Conservation (phyloP, 2,888 invertebrate genomes). For the Drosophila atroscutellata region DNA sequence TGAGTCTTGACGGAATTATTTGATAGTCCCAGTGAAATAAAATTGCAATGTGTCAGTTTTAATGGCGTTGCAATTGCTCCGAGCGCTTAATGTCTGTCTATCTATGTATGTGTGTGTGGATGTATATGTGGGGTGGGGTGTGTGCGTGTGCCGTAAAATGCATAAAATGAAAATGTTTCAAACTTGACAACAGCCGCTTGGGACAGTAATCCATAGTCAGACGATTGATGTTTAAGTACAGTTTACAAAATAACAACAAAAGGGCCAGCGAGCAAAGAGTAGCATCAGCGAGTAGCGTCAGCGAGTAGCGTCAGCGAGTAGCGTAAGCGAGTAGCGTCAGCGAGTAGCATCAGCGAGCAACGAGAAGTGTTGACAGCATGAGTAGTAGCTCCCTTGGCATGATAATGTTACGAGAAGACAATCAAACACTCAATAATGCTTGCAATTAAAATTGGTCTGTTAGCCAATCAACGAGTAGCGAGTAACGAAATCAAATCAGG, state of each 20-base stretch:
- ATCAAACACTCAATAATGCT: background rate
- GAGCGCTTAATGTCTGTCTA: slow-evolving; percentile 56
- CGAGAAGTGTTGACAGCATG: background rate
- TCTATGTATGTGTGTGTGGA: slow-evolving; percentile 4
- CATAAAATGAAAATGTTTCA: slow-evolving; percentile 45
- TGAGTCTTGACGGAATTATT: slow-evolving; percentile 53
- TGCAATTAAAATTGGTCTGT: background rate
- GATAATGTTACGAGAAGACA: background rate
- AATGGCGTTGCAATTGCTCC: slow-evolving; percentile 75
- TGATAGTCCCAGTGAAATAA: slow-evolving; percentile 63
- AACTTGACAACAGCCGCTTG: slow-evolving; percentile 32
- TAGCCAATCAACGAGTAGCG: background rate
- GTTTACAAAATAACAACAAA: slow-evolving; percentile 10
- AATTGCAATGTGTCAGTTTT: slow-evolving; percentile 78
- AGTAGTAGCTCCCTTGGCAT: background rate
- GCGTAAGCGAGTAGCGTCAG: background rate
- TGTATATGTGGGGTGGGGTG: background rate
- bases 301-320: too few species aligned
- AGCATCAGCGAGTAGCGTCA: background rate
- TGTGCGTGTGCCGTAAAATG: slow-evolving; percentile 36
- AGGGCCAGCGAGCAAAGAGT: background rate
- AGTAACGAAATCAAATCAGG: slow-evolving; percentile 4
- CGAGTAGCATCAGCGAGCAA: too few species aligned
- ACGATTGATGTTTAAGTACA: slow-evolving; percentile 62
- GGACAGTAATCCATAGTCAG: slow-evolving; percentile 35